Evolutionary conservation across 2,113 vertebrate species (phyloP).

Genomic region (Globicephala melas): DNA sequence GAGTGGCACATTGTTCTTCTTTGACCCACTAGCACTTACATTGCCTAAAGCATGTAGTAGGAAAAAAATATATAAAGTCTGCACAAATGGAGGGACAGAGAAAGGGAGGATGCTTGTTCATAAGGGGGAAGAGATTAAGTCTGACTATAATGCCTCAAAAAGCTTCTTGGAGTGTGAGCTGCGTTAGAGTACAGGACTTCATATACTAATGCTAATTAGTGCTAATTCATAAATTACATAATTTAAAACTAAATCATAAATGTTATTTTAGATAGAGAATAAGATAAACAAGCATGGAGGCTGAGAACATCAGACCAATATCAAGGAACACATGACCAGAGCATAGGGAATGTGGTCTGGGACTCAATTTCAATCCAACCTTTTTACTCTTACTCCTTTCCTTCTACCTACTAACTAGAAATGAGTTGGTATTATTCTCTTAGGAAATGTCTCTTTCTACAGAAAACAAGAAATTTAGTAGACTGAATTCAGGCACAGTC

Average conservation of each 20-base stretch:
- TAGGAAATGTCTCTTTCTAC: background rate
- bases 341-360: background rate
- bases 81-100: background rate
- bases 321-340: background rate
- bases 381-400: background rate
- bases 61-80: conserved; percentile 12
- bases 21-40: background rate
- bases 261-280: background rate
- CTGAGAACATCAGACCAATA: background rate
- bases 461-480: background rate
- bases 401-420: background rate
- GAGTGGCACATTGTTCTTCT: background rate
- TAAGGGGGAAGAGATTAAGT: background rate
- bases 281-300: background rate
- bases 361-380: background rate
- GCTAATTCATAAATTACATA: background rate
- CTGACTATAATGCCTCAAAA: background rate
- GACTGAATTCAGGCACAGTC: background rate
- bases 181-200: background rate
- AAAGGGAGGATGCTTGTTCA: background rate
- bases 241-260: background rate
- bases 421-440: background rate
- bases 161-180: background rate
- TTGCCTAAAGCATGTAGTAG: background rate
- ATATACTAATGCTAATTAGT: background rate